Conservation (phyloP, 2,113 vertebrate genomes). For the Notarius lentiginosus region DNA sequence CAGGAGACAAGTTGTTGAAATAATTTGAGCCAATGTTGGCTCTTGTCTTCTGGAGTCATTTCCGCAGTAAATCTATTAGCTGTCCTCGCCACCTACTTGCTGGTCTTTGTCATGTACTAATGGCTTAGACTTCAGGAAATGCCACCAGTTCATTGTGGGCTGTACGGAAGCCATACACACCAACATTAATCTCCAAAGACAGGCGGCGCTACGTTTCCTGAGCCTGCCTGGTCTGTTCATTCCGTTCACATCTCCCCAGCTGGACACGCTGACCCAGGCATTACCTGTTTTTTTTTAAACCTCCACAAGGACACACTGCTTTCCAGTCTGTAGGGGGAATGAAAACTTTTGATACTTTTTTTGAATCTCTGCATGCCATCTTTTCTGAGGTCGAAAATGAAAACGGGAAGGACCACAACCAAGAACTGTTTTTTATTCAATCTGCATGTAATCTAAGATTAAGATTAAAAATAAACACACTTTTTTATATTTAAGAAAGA, state of each 20-base stretch:
- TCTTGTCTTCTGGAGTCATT: constrained; percentile 30
- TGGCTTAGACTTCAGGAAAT: constrained; percentile 41
- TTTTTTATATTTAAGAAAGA: not conserved
- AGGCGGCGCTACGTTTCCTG: constrained; percentile 6
- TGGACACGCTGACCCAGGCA: constrained; percentile 14
- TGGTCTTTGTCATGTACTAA: constrained; percentile 20
- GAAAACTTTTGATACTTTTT: not conserved
- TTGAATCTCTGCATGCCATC: not conserved
- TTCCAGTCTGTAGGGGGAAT: not conserved
- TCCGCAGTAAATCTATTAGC: constrained; percentile 34
- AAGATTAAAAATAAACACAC: not conserved
- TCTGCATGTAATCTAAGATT: not conserved
- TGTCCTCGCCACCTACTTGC: constrained; percentile 13
- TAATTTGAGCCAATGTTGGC: not conserved
- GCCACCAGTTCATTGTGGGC: not conserved
- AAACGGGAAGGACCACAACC: not conserved
- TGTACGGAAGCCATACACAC: constrained; percentile 38
- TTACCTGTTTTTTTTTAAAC: not conserved
- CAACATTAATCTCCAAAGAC: constrained; percentile 38
- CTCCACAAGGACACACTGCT: not conserved
- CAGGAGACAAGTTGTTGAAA: constrained; percentile 41
- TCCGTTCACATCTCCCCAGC: not conserved
- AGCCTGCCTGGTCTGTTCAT: not conserved
- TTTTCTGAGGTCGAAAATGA: not conserved
- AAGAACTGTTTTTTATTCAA: not conserved